A percentile compares a stretch with the other conserved stretches of the same genome.
Evolutionary conservation across 2,888 invertebrate species (phyloP).

Genomic region (Ochropleura leucogaster): DNA sequence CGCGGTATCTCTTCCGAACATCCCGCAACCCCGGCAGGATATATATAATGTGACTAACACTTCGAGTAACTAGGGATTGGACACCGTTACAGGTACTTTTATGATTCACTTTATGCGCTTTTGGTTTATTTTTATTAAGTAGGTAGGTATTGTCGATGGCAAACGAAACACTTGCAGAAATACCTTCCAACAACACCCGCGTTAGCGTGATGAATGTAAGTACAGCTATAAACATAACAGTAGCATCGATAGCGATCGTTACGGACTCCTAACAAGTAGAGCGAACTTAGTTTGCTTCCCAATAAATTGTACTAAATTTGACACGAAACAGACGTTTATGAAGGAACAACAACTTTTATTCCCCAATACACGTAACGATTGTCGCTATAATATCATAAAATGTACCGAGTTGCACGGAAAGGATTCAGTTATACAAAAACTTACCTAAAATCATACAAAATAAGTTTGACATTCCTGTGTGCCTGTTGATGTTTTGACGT

Average conservation of each 20-base stretch:
- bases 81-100: not conserved
- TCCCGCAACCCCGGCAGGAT: too few relatives aligned
- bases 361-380: constrained; percentile 67
- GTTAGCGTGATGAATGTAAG: constrained; percentile 9
- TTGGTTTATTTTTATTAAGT: too few relatives aligned
- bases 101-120: not conserved
- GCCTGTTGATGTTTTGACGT: constrained; percentile 18
- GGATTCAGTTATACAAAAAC: constrained; percentile 22
- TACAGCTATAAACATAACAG: constrained; percentile 28
- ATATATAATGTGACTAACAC: not conserved
- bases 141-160: not conserved
- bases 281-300: constrained; percentile 58
- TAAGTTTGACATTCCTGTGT: constrained; percentile 31
- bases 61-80: not conserved
- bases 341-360: constrained; percentile 70
- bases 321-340: constrained; percentile 68
- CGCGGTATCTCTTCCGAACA: too few relatives aligned
- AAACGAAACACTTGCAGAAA: constrained; percentile 3
- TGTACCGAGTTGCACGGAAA: constrained; percentile 48
- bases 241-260: constrained; percentile 44
- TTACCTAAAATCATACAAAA: not conserved
- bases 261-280: constrained; percentile 40
- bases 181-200: not conserved
- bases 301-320: constrained; percentile 66
- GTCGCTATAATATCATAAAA: constrained; percentile 68